Evolutionary conservation across 2,113 vertebrate genomes (phyloP), one percentile per base, ranked within the genome.

Genomic region (Macquaria australasica): DNA sequence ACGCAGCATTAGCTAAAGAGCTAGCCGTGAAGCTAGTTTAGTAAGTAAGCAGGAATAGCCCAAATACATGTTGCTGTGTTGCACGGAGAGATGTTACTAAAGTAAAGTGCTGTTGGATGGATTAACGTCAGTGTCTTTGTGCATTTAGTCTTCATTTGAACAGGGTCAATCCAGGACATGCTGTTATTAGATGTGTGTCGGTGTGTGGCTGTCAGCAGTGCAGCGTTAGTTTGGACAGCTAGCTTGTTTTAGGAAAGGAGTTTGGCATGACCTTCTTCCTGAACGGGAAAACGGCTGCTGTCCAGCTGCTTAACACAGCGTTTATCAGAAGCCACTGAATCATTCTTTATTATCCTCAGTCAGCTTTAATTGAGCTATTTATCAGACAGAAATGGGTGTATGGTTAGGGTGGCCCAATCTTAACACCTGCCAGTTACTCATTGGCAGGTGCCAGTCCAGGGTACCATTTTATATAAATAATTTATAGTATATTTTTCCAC

Each of bases 1-100:
- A 28, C 73, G 55, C 34, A 37, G 51, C 9, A 21, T 87, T 80
- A 87, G 82, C 82, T 48, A 2, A 10, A 8, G 37, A 25, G 79
- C 41, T 87, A 82, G 56, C 66, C 14, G 34, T 6, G 18, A 28
- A 70, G 73, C 80, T 76, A 81, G 41, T 45, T 67, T 18, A 41
- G 16, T 20, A 50, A 23, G 7, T 21, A n/a, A 31, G 3, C 53
- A 31, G 48, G 43, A 73, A 20, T 48, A 37, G 11, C 18, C 18
- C 20, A 50, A 21, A 21, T 3, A 8, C 7, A 39, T 23, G 0
- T 25, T 8, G n/a, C n/a, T n/a, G 23, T 37, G 20, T 8, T 71
- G 67, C 28, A 5, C 25, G 25, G 21, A 21, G 5, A 55, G 15
- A 12, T 66, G 7, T 39, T 12, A 11, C 15, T 18, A 18, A 8